A percentile compares a stretch with the other conserved stretches of the same genome.
Conservation (phyloP, 2,797 vertebrate genomes). For the Pantherophis alleghaniensis region DNA sequence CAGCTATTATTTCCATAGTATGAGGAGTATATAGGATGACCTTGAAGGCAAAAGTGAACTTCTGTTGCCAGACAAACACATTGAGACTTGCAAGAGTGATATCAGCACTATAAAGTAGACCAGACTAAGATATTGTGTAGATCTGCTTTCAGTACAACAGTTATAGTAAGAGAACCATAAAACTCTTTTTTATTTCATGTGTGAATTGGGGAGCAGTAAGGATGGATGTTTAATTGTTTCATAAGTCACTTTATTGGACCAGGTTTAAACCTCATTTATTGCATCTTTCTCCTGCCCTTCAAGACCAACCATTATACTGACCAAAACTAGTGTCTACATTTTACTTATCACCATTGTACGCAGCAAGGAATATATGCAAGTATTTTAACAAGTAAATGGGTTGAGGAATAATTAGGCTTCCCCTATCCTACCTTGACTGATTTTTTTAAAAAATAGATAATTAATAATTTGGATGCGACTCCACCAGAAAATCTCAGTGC, state of each 20-base stretch:
- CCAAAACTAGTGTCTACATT: not conserved
- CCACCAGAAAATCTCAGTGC: no score
- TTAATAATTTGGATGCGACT: not conserved
- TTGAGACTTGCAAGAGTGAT: not conserved
- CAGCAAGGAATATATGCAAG: not conserved
- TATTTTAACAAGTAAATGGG: not conserved
- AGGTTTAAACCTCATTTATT: not conserved
- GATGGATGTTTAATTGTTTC: not conserved
- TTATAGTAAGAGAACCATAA: not conserved
- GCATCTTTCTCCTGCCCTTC: not conserved
- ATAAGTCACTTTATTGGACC: not conserved
- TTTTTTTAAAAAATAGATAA: not conserved
- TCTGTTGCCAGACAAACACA: not conserved
- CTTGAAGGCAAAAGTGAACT: not conserved
- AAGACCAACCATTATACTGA: not conserved
- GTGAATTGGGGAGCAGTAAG: not conserved
- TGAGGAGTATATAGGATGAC: not conserved
- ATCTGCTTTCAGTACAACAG: not conserved
- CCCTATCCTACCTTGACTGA: not conserved
- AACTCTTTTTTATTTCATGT: not conserved
- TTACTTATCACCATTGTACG: not conserved
- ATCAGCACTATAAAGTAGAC: not conserved
- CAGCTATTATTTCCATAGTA: not conserved
- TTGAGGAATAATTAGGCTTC: not conserved
- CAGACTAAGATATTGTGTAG: not conserved